Evolutionary conservation across 53 echinoderm and acorn worm species (phyloP).

Genomic region (Echinarachnius parma): DNA sequence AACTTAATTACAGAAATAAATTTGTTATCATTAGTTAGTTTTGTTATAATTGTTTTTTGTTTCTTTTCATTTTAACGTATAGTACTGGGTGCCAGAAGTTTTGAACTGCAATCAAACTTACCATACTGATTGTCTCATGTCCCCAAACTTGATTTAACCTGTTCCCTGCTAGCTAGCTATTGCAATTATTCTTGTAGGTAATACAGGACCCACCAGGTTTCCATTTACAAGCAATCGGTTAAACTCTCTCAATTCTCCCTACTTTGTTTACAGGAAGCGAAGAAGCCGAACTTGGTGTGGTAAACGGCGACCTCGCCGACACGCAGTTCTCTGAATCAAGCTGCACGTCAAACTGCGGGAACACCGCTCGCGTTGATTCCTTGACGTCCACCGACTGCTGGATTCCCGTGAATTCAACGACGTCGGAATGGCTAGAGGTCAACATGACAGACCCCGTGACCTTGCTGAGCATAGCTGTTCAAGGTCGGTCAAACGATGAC

Average conservation of each 20-base stretch:
- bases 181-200: no score
- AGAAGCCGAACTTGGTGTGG: constrained; percentile 57
- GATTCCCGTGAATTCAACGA: constrained; percentile 53
- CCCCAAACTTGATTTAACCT: no score
- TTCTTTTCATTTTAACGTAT: no score
- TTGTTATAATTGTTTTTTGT: no score
- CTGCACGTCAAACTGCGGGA: constrained; percentile 39
- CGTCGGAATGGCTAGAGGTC: constrained; percentile 62
- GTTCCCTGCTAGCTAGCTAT: no score
- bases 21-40: no score
- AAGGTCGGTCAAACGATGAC: constrained; percentile 58
- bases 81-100: no score
- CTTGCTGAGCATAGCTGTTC: constrained; percentile 53
- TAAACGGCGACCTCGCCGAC: constrained; percentile 57
- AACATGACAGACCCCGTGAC: constrained; percentile 56
- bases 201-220: no score
- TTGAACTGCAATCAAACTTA: no score
- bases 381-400: constrained; percentile 48
- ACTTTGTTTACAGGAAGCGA: constrained; percentile 47
- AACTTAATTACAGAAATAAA: no score
- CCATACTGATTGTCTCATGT: no score
- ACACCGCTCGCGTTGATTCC: constrained; percentile 52
- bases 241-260: not conserved
- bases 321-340: constrained; percentile 63
- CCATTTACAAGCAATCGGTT: no score